phyloP scores from a whole-genome alignment of 2,888 invertebrate species.

The Lithophane ornitopus region DNA sequence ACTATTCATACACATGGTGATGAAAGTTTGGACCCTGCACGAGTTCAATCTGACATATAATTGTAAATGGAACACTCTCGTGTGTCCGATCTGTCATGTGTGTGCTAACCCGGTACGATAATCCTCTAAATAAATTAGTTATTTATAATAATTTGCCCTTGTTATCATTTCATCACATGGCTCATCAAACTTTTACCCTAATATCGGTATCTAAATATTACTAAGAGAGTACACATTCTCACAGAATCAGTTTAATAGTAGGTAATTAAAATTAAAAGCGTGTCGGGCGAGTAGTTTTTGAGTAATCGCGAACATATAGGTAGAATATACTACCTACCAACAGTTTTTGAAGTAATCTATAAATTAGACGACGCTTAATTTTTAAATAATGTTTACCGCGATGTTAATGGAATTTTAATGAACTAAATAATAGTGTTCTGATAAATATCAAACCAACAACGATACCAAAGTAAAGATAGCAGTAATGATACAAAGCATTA shows the following conservation, averaged over 20 bases:
- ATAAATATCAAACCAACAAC: constrained; percentile 20
- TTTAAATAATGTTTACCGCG: background rate
- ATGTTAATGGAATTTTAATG: constrained; percentile 33
- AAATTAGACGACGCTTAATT: background rate
- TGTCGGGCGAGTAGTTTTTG: background rate
- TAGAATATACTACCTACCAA: background rate
- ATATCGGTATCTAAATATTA: too few species aligned
- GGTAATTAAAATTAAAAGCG: background rate
- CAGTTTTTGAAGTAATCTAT: background rate
- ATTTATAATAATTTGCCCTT: too few species aligned
- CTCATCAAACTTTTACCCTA: too few species aligned
- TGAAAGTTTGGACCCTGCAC: too few species aligned
- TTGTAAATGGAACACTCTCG: too few species aligned
- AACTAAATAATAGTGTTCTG: background rate
- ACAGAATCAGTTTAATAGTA: background rate
- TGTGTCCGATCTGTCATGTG: too few species aligned
- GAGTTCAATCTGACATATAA: too few species aligned
- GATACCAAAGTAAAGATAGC: constrained; percentile 17
- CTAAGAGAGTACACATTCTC: background rate
- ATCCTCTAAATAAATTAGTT: too few species aligned
- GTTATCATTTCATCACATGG: too few species aligned
- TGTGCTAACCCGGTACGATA: too few species aligned
- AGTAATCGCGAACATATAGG: background rate
- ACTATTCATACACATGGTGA: too few species aligned
- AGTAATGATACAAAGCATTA: constrained; percentile 27